These are phyloP conservation scores for Tokudaia muenninki DNA, from an alignment of 2,797 vertebrate species.

Conservation along the genomic window DNA sequence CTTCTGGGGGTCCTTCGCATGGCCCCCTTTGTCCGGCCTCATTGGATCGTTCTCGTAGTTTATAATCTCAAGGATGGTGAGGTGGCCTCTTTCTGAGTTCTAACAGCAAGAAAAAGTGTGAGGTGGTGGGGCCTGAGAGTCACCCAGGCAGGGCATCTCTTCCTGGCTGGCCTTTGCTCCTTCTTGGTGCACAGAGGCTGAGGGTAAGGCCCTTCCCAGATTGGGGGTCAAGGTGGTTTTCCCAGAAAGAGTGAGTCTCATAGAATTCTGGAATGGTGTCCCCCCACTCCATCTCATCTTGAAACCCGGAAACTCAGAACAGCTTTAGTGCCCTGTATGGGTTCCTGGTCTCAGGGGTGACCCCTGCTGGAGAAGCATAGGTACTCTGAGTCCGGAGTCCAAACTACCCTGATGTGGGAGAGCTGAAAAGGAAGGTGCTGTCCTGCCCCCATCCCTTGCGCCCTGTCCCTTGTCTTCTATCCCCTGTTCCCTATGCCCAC, in stretches of 20 bases:
- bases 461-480: neutral
- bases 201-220: neutral
- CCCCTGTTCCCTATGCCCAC: neutral
- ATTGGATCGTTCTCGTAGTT: neutral
- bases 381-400: neutral
- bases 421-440: neutral
- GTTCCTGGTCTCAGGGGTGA: neutral
- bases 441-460: neutral
- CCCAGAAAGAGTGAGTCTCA: accelerated
- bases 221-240: neutral
- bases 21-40: neutral
- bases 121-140: neutral
- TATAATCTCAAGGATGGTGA: neutral
- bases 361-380: neutral
- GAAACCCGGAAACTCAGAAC: neutral
- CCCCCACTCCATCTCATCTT: too few species aligned
- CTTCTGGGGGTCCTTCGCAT: accelerated
- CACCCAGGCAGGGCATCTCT: neutral
- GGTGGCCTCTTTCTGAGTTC: neutral
- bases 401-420: neutral
- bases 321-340: accelerated
- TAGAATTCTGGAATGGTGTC: neutral
- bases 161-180: neutral
- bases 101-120: accelerated
- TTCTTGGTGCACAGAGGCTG: neutral